Base-by-base conservation (phyloP, 2,797 vertebrate species). In the Nyctibius grandis region DNA sequence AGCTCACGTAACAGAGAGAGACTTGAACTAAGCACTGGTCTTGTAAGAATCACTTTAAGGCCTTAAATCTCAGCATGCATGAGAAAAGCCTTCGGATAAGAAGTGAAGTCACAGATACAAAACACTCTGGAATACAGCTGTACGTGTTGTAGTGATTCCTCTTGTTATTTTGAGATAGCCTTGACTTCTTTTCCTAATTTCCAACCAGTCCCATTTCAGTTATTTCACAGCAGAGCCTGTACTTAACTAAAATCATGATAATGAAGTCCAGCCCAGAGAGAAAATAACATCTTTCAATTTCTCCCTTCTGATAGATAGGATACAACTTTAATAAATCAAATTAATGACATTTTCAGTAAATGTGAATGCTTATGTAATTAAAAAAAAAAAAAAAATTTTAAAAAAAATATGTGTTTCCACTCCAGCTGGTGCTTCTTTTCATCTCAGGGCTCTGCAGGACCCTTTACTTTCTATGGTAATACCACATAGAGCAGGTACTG, bases 281-380 rank as follows among this genome's bases (percentile, higher is more conserved):
- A 68, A 75, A 94, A 83, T 2, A 69, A 5, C 6, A 6, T 34
- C 36, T 69, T 91, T 54, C 23, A 25, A 21, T 68, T 84, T 64
- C 20, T 92, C 51, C 79, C 51, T 79, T 94, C 57, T 77, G 22
- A 92, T n/a, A 95, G 33, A 86, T 17, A 88, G 40, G 12, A 47
- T 47, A 45, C 28, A 53, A 89, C 61, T 89, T 91, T 85, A 93
- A 91, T 59, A 94, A 95, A 95, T 15, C 48, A 75, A 70, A 95
- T 90, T 63, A 56, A 61, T 59, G 79, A 83, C 51, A 69, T 86
- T 90, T 90, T 89, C 92, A 91, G 36, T 73, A 74, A 47, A 92
- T 65, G 54, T 93, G 68, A 91, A 90, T 29, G 15, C 38, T 44
- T 56, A 48, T 44, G 33, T 73, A 61, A 88, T 42, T 29, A 28